Base-by-base conservation (phyloP, 2,113 vertebrate species). In the Naja naja region DNA sequence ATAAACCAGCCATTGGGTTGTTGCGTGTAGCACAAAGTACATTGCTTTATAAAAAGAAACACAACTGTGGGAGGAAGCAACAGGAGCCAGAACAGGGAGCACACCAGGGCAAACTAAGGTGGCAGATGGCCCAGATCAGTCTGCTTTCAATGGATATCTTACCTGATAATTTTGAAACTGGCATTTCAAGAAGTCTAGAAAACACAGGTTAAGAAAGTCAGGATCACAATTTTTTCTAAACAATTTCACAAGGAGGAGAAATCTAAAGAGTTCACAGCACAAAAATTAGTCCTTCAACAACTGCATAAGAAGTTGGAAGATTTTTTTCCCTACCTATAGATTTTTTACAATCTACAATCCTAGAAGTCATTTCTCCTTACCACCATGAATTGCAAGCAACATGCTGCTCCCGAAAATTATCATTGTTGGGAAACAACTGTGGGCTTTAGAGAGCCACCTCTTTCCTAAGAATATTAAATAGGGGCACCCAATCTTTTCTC, bases 1-100 rank as follows among this genome's bases (percentile, higher is more conserved):
- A 39, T 93, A 93, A 94, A 93, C 91, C 91, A 53, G 91, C 0
- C 85, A 91, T 94, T 92, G 93, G 0, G 11, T 30, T 93, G 34
- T 89, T 54, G 92, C 9, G 2, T 0, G 0, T 0, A 8, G 95
- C 95, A 94, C 14, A 25, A 52, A 91, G 12, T 20, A 23, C 52
- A 69, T 60, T 52, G 14, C 49, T 90, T 27, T 52, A 30, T 69
- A 30, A 49, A 30, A 49, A 90, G 25, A 45, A 90, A n/a, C 20
- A 74, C 47, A 53, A 18, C 60, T 74, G 45, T n/a, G n/a, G 30
- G 58, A 53, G 47, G 47, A 34, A 52, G 49, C 1, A 64, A 89
- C 55, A 89, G 12, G 43, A 22, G 43, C 6, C 47, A 90, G 64
- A 14, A 81, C 12, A 4, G 64, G 55, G 25, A 74, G n/a, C 27